Base-by-base conservation (phyloP, 2,113 vertebrate species). In the Archocentrus centrarchus region DNA sequence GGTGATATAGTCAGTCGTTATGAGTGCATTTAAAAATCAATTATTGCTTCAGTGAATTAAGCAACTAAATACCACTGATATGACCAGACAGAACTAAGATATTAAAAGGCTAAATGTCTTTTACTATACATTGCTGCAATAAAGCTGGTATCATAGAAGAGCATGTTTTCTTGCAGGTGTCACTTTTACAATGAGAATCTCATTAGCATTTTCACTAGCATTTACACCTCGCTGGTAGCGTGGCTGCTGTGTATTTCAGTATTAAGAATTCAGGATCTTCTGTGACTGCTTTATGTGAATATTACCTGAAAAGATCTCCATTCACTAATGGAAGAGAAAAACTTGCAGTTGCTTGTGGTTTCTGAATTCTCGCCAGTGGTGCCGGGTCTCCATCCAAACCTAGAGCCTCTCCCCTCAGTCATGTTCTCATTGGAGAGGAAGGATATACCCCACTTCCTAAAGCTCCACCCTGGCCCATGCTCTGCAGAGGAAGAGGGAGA, bases 381-480 rank as follows among this genome's bases (percentile, higher is more conserved):
- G 66, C 20, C 10, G 81, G 53, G 73, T 35, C 24, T 44, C 58
- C 50, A 59, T 58, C 64, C 70, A 32, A 64, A 30, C 79, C 63
- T 77, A 7, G 20, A 20, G 84, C 64, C 81, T 84, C 73, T 80
- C 90, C 89, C 90, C 91, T 92, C 90, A 73, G 86, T 88, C 85
- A 82, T 91, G 90, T 92, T 91, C 91, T 93, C 64, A 61, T 41
- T 83, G 70, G 63, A 88, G 89, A 95, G 95, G 95, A 96, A 96
- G 94, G 94, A 96, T 95, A 93, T 93, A 92, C 85, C 88, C 92
- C 89, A 90, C 94, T 94, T 94, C 94, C 95, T 93, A 83, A 70
- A 86, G 86, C 93, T 88, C 92, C 94, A 91, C 93, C 91, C 90
- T 89, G 81, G 85, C 84, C 82, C 61, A 47, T 85, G 70, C 85